Conservation (phyloP, 2,113 vertebrate genomes). For the Centropus unirufus region DNA sequence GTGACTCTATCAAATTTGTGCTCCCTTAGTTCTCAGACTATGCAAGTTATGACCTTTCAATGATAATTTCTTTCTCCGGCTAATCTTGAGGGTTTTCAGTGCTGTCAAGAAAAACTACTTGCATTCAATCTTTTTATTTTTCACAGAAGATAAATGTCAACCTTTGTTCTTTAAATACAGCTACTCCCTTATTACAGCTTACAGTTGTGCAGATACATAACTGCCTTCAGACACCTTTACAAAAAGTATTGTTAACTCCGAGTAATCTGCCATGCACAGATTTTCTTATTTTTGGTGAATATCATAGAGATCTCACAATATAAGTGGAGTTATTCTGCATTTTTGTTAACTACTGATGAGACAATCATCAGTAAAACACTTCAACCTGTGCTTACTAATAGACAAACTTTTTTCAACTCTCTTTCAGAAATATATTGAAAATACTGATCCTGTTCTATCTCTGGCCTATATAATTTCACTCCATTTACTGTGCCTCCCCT, state of each 20-base stretch:
- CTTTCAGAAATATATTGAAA: neutral
- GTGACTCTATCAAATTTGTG: neutral
- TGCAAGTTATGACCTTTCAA: neutral
- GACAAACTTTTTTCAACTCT: neutral
- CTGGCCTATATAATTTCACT: neutral
- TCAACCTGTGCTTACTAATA: neutral
- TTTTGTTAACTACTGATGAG: neutral
- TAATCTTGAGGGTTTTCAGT: neutral
- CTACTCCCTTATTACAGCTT: neutral
- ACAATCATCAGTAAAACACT: neutral
- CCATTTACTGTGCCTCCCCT: neutral
- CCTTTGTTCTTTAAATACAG: constrained; percentile 3
- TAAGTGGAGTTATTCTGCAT: neutral
- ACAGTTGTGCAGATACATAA: neutral
- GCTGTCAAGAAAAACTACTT: neutral
- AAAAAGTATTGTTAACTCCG: neutral
- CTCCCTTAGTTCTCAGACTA: neutral
- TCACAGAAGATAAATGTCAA: constrained; percentile 27
- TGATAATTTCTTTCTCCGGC: neutral
- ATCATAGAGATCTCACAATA: neutral
- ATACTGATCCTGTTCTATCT: neutral
- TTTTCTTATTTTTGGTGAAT: neutral
- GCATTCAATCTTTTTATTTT: neutral
- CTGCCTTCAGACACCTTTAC: neutral
- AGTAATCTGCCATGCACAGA: neutral